Evolutionary conservation across 2,888 invertebrate species (phyloP), one percentile per base, ranked within the genome.

Genomic region (Lasioglossum pauxillum): DNA sequence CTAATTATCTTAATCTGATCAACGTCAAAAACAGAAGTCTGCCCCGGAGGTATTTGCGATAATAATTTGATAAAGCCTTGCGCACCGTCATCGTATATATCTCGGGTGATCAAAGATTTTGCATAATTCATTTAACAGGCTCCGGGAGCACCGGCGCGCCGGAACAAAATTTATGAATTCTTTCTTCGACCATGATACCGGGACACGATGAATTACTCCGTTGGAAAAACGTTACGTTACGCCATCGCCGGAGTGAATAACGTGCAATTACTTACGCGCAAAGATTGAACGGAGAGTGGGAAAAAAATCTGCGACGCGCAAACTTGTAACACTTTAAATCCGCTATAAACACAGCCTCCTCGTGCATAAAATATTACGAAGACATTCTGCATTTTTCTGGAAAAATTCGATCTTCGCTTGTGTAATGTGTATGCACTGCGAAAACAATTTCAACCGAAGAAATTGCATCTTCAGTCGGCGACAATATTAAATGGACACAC

Each of bases 1-100:
- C 31, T 19, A 49, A 41, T 44, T 35, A 82, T 82, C 53, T 74
- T 67, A 74, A 74, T 82, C 41, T 69, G 67, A 78, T 78, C 64
- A 27, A 74, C 53, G 46, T 77, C 19, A 44, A 76, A 76, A 77
- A 46, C 64, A 78, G 41, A 78, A 78, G 78, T n/a, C 31, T 38
- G 19, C 38, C 46, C 60, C 46, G 46, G 27, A 67, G 38, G 64
- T 78, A 41, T 82, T 82, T 78, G 67, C 44, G 38, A 77, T 72
- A 78, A 77, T 72, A 72, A 78, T 78, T 82, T n/a, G 67, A 78
- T 27, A 64, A 73, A 60, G 27, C 57, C 27, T n/a, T 38, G 14
- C 16, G 49, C 82, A 16, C 31, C 67, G 53, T n/a, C 67, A 69
- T 74, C 67, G 49, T 78, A 72, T 41, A 41, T 78, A 16, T n/a